Percentiles rank a stretch among this genome's conserved stretches.
Evolutionary conservation across 2,113 vertebrate genomes (phyloP).

Genomic region (Epinephelus moara): DNA sequence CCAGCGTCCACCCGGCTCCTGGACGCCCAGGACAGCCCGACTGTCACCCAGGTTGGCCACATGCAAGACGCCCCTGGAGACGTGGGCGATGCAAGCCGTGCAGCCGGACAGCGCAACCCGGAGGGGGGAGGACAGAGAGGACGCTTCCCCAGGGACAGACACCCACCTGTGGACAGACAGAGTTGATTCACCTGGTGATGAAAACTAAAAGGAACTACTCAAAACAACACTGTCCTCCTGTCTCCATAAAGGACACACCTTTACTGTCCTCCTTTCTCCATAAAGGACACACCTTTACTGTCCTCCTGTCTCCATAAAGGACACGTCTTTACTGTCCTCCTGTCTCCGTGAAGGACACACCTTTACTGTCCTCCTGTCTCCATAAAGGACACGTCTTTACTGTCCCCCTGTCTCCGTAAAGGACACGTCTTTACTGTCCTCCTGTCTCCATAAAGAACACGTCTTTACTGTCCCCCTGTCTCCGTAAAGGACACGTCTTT

Average conservation of each 20-base stretch:
- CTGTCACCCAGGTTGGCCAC: conserved; percentile 80
- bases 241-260: not conserved
- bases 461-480: no score
- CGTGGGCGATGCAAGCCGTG: conserved; percentile 74
- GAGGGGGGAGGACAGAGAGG: conserved; percentile 63
- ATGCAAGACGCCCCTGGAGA: conserved; percentile 64
- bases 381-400: not conserved
- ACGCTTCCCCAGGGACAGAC: conserved; percentile 41
- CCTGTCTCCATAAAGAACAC: not conserved
- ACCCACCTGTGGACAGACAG: conserved; percentile 41
- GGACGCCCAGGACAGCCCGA: conserved; percentile 76
- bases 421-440: not conserved
- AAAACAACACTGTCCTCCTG: not conserved
- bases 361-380: no score
- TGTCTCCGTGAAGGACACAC: no score
- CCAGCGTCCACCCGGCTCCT: conserved; percentile 65
- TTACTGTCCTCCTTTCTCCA: no score
- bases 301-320: no score
- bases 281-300: no score
- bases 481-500: no score
- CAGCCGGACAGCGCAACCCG: conserved; percentile 76
- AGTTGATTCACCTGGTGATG: not conserved
- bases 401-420: no score
- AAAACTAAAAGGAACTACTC: not conserved
- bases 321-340: no score